Percentiles rank a stretch among this genome's conserved stretches.
Evolutionary conservation across 1,140 invertebrate genomes (phyloP).

Genomic region (Harlomillsia oculata): DNA sequence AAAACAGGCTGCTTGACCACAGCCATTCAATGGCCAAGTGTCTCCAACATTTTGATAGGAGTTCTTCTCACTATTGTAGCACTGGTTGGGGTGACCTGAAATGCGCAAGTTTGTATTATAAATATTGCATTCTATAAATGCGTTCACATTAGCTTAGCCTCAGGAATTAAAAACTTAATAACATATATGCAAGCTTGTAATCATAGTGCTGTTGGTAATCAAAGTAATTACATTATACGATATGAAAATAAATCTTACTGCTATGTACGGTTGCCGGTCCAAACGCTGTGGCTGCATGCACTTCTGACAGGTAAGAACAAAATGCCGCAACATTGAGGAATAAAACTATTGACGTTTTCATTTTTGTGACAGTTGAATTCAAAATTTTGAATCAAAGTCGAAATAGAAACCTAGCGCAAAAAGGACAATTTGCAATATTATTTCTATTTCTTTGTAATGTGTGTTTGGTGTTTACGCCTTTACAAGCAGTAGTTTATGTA

Average conservation of each 20-base stretch:
- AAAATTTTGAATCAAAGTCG: no score
- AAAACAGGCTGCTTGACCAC: conserved; percentile 21
- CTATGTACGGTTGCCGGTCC: conserved; percentile 27
- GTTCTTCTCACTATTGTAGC: conserved; percentile 11
- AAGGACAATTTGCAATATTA: no score
- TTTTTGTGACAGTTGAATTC: no score
- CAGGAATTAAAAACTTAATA: neutral
- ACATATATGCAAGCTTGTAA: neutral
- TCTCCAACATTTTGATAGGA: conserved; percentile 26
- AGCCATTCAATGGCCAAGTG: conserved; percentile 26
- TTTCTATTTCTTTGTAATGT: no score
- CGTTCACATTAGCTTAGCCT: neutral
- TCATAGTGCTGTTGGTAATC: neutral
- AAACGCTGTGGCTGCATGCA: conserved; percentile 26
- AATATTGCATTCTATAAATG: neutral
- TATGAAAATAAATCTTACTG: conserved; percentile 21
- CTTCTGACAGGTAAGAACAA: no score
- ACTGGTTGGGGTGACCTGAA: conserved; percentile 30
- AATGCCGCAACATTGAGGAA: no score
- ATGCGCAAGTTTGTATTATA: neutral
- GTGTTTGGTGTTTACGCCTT: no score
- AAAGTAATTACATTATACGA: neutral
- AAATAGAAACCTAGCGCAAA: no score
- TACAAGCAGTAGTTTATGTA: no score
- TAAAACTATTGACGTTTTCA: no score